Percentiles rank a stretch among this genome's conserved stretches.
These are phyloP conservation scores for Drosophila phalerata DNA, from an alignment of 2,888 invertebrate species.

Conservation along the genomic window DNA sequence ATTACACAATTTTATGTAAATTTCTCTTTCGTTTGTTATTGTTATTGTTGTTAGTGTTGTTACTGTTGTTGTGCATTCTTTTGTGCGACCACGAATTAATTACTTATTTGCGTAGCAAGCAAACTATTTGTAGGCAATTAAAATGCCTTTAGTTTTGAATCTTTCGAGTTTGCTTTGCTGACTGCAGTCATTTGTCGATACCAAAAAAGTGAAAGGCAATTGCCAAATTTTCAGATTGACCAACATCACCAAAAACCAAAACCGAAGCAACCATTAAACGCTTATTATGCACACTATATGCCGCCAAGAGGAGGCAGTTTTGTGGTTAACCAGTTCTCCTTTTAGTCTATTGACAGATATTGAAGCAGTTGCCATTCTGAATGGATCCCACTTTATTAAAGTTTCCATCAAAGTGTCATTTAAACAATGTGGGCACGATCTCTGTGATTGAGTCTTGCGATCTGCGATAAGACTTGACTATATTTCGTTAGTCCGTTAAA, in stretches of 20 bases:
- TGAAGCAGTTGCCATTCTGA: conserved; percentile 42
- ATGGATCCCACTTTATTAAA: conserved; percentile 35
- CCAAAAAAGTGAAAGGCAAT: conserved; percentile 73
- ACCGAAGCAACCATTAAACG: conserved; percentile 46
- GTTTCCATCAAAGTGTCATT: conserved; percentile 43
- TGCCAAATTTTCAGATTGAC: conserved; percentile 69
- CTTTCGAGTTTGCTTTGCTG: conserved; percentile 47
- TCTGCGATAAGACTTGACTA: conserved; percentile 27
- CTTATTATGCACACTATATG: conserved; percentile 58
- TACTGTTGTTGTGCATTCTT: conserved; percentile 61
- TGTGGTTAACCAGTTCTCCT: conserved; percentile 14
- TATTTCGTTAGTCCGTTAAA: conserved; percentile 12
- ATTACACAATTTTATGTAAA: conserved; percentile 79
- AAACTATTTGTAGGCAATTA: conserved; percentile 73
- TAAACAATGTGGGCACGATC: conserved; percentile 56
- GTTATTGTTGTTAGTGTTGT: conserved; percentile 46
- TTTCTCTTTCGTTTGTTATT: conserved; percentile 64
- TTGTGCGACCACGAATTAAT: conserved; percentile 70
- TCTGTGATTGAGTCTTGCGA: conserved; percentile 24
- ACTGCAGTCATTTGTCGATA: conserved; percentile 73
- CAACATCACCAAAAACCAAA: conserved; percentile 36
- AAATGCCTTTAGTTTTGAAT: conserved; percentile 60
- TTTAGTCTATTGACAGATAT: conserved; percentile 46
- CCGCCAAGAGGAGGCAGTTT: conserved; percentile 12
- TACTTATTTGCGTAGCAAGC: conserved; percentile 71